These are phyloP conservation scores for Baryphthengus martii DNA, from an alignment of 2,113 vertebrate genomes.

Conservation along the genomic window DNA sequence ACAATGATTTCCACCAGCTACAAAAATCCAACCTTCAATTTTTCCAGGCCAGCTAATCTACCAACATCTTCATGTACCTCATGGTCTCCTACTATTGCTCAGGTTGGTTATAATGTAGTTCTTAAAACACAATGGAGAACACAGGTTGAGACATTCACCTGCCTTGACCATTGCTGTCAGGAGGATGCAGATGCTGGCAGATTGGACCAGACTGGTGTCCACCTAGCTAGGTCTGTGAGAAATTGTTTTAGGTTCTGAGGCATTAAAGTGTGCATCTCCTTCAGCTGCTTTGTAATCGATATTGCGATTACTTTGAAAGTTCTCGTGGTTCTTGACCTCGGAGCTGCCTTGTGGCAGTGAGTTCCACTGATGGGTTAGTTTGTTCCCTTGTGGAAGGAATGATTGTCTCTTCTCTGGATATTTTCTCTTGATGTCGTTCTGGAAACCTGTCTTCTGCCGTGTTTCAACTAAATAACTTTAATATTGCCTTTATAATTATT, in stretches of 20 bases:
- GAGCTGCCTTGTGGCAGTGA: not conserved
- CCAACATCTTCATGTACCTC: not conserved
- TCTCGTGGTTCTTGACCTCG: not conserved
- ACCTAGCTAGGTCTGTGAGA: not conserved
- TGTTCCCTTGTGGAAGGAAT: not conserved
- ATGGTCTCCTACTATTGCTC: not conserved
- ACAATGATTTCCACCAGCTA: not conserved
- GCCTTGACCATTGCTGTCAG: not conserved
- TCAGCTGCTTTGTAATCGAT: not conserved
- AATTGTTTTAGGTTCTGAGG: not conserved
- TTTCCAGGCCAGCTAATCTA: not conserved
- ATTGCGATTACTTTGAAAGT: not conserved
- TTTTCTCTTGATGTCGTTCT: not conserved
- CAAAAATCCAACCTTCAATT: not conserved
- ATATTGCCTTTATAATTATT: not conserved
- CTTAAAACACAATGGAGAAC: not conserved
- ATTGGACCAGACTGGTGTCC: not conserved
- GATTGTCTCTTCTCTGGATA: not conserved
- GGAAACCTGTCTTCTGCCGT: not conserved
- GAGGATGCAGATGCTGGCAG: not conserved
- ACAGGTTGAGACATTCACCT: not conserved
- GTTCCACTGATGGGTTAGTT: not conserved
- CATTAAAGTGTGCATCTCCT: not conserved
- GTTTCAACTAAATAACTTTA: not conserved
- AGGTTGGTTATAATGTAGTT: not conserved